Base-by-base conservation (phyloP, 2,888 invertebrate species). In the Entomobrya multifasciata region DNA sequence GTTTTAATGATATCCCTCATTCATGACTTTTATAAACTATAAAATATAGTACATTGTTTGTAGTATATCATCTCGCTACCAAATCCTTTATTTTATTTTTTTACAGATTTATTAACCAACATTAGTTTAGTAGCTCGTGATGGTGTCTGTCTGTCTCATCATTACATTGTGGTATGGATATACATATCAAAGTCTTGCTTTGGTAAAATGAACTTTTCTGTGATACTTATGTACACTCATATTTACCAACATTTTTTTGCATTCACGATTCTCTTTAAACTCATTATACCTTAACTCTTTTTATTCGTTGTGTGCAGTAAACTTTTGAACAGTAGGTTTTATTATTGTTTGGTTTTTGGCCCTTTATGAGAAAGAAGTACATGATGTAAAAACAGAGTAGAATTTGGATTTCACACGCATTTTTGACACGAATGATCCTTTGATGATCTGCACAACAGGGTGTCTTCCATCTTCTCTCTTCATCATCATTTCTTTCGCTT, bases 341-440 rank as follows among this genome's bases (percentile, higher is more conserved):
- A n/a, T n/a, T n/a, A 17, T 49, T 67, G 20, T 44, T 62, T 52
- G 17, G 49, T 83, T 74, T 36, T 76, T 62, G 36, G 41, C 49
- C 49, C 57, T 60, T 84, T 77, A 57, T 44, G 77, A 67, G 77
- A 47, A 72, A 57, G 27, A 57, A 57, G 44, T 36, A 67, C 47
- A 57, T 49, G 79, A 57, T 22, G 55, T 67, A 67, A 76, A 47
- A 57, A 15, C 22, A 81, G 76, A 70, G 67, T 52, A 80, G 67
- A 84, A 84, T 87, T 88, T 84, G 81, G 76, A 88, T 85, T 88
- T 88, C 87, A 88, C 87, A 88, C 87, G 87, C 85, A 88, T 88
- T 88, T 88, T 88, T 88, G 87, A 88, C 87, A 88, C 85, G 87
- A 88, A 85, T 86, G 87, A 88, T 88, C 87, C 62, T 88, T 84